Evolutionary conservation across 2,113 vertebrate species (phyloP), one percentile per base, ranked within the genome.

Genomic region (Gadus macrocephalus): DNA sequence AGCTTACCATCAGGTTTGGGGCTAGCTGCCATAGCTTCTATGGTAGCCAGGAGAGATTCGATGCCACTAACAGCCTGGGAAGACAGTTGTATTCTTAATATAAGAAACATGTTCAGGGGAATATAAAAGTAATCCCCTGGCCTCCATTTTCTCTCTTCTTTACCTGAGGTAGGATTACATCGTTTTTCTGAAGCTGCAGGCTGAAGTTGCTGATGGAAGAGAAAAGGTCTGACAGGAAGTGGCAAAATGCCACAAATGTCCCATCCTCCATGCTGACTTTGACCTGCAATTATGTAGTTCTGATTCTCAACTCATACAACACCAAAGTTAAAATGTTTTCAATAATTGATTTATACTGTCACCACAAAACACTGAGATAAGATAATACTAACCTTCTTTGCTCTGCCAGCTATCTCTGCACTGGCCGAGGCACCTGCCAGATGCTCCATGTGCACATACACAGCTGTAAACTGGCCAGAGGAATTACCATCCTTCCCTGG

Each of bases 1-100:
- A 63, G 62, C 25, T 16, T 63, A 63, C 62, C 62, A 63, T 63
- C 62, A 63, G 25, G 62, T 63, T 63, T 63, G 62, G 62, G 62
- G 27, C 62, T 63, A 16, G 22, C 62, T 63, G 62, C 62, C 62
- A 63, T 63, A 27, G 20, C 5, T 62, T 62, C 60, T 62, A 20
- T 62, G 20, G 60, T 62, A 62, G 62, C 62, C 3, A 63, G 27
- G 25, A 63, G 62, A 63, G 11, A 28, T 31, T 63, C 25, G 20
- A 31, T 63, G 62, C 22, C 62, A 28, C 62, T 63, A 63, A 63
- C 62, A 63, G 62, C 62, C 25, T 63, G 25, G 62, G 62, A 63
- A 63, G 62, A 63, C 62, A 63, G 9, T 63, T 28, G 25, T 63
- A n/a, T 63, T 63, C 15, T 12, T 63, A 63, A 28, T 63, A 63